Evolutionary conservation across 1,140 invertebrate genomes (phyloP).

Genomic region (Andricus grossulariae): DNA sequence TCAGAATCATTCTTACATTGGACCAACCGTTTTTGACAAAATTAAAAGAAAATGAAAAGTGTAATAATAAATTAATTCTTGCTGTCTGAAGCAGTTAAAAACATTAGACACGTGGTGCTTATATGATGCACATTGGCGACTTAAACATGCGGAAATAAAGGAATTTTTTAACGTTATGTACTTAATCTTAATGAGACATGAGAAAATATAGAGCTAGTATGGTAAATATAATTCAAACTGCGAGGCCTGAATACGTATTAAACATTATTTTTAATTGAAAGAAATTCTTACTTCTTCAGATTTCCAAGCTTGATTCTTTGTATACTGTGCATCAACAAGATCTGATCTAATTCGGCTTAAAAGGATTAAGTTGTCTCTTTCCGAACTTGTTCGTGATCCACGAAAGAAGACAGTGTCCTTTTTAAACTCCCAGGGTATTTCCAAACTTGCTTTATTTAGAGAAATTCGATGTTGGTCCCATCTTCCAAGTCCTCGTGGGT

Average conservation of each 20-base stretch:
- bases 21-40: no score
- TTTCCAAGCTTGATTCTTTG: constrained; percentile 99
- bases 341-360: constrained; percentile 87
- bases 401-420: constrained; percentile 89
- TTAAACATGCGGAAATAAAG: no score
- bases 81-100: no score
- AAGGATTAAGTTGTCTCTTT: constrained; percentile 92
- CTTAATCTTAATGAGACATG: constrained; percentile 6
- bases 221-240: not conserved
- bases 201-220: constrained; percentile 32
- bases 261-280: not conserved
- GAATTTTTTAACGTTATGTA: not conserved
- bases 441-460: constrained; percentile 81
- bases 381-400: constrained; percentile 93
- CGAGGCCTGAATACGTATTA: no score
- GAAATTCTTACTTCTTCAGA: constrained; percentile 82
- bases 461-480: constrained; percentile 91
- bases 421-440: constrained; percentile 88
- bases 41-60: no score
- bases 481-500: constrained; percentile 93
- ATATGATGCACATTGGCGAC: no score
- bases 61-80: no score
- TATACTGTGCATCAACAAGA: constrained; percentile 94
- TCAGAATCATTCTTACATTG: constrained; percentile 29
- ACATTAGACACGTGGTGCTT: no score